Percentiles rank a stretch among this genome's conserved stretches.
phyloP scores from a whole-genome alignment of 1,140 invertebrate genomes.

The Panagrolaimus sp. region DNA sequence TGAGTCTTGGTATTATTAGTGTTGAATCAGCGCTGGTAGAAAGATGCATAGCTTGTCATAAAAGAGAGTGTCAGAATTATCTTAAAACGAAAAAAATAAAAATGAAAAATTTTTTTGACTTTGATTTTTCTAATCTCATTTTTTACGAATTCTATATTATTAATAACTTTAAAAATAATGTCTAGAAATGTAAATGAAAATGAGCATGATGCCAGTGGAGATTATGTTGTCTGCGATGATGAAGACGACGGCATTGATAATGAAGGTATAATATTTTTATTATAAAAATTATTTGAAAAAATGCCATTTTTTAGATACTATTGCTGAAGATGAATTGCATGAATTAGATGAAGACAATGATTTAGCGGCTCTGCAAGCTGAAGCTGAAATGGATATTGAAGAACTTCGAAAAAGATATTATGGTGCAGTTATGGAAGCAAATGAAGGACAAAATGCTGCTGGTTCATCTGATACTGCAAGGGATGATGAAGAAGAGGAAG shows the following conservation, averaged over 20 bases:
- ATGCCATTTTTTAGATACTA: conserved; percentile 21
- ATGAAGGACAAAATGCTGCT: background rate
- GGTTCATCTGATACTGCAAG: background rate
- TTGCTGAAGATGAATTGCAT: conserved; percentile 28
- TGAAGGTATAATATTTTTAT: background rate
- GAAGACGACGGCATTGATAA: conserved; percentile 8
- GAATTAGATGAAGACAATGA: conserved; percentile 27
- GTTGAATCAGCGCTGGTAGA: too few species aligned
- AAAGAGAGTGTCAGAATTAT: too few species aligned
- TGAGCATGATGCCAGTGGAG: too few species aligned
- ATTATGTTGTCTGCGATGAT: background rate
- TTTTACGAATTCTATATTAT: too few species aligned
- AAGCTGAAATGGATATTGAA: conserved; percentile 34
- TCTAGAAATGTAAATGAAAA: too few species aligned
- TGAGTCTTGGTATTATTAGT: too few species aligned
- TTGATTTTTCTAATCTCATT: too few species aligned
- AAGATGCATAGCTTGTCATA: too few species aligned
- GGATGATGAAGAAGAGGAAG: background rate
- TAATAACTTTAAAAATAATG: too few species aligned
- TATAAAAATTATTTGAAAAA: background rate
- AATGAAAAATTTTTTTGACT: too few species aligned
- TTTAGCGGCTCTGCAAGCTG: conserved; percentile 25
- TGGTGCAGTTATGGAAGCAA: background rate
- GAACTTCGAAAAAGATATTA: conserved; percentile 31
- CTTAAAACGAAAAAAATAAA: too few species aligned